These are phyloP conservation scores for Cydia pomonella DNA, from an alignment of 1,140 invertebrate genomes.

Conservation along the genomic window DNA sequence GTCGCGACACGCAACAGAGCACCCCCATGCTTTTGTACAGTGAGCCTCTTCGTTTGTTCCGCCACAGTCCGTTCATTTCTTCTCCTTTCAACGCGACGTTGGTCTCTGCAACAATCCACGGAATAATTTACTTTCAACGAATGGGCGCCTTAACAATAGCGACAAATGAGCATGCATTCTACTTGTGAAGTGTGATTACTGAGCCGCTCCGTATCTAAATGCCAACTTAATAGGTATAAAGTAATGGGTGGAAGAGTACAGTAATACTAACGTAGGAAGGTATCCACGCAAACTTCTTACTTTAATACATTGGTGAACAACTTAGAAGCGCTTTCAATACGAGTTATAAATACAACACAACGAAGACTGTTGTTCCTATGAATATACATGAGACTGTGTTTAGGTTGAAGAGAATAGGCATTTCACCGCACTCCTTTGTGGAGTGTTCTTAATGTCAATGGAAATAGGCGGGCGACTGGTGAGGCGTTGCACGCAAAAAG, in stretches of 20 bases:
- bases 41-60: conserved; percentile 82
- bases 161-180: conserved; percentile 30
- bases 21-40: conserved; percentile 85
- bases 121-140: conserved; percentile 24
- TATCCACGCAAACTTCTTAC: no score
- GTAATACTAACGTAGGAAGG: background rate
- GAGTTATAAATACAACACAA: background rate
- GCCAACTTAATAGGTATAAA: conserved; percentile 3
- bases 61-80: conserved; percentile 82
- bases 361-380: background rate
- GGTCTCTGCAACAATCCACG: conserved; percentile 75
- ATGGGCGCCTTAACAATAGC: conserved; percentile 31
- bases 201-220: conserved; percentile 19
- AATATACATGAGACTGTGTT: background rate
- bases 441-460: conserved; percentile 49
- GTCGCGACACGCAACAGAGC: conserved; percentile 84
- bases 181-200: conserved; percentile 30
- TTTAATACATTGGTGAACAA: background rate
- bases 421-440: conserved; percentile 37
- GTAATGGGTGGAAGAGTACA: conserved; percentile 4
- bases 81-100: conserved; percentile 81
- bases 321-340: background rate
- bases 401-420: conserved; percentile 37
- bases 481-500: conserved; percentile 40
- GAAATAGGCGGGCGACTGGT: conserved; percentile 34